A percentile compares a stretch with the other conserved stretches of the same genome.
phyloP scores from a whole-genome alignment of 2,797 vertebrate species.

The Microtus agrestis region DNA sequence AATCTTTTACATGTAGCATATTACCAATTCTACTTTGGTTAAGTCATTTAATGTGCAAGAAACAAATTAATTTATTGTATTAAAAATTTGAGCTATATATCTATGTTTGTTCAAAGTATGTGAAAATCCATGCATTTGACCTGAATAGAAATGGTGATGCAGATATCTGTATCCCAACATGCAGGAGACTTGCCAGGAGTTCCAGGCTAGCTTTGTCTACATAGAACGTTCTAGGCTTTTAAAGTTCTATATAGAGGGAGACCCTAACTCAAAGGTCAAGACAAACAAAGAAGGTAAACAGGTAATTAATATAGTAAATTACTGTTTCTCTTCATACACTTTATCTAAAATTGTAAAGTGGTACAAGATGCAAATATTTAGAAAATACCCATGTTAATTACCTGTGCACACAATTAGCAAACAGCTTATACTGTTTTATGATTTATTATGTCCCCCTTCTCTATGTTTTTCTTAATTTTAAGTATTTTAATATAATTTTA shows the following conservation, averaged over 20 bases:
- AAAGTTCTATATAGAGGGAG: background rate
- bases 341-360: background rate
- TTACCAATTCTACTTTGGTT: background rate
- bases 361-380: background rate
- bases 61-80: background rate
- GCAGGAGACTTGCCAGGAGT: background rate
- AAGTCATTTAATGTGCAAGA: conserved; percentile 18
- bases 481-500: conserved; percentile 13
- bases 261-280: background rate
- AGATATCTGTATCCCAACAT: background rate
- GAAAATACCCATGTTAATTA: background rate
- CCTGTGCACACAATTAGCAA: background rate
- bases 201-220: background rate
- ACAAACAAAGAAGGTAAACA: background rate
- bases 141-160: background rate
- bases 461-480: conserved; percentile 6
- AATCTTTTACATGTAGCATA: background rate
- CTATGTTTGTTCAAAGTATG: background rate
- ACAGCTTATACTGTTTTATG: background rate
- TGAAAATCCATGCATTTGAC: background rate
- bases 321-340: background rate
- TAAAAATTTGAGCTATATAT: background rate
- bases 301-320: background rate
- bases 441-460: background rate
- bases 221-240: background rate